Base-by-base conservation (phyloP, 64 coral and sea anemone species). In the Platygyra sinensis region DNA sequence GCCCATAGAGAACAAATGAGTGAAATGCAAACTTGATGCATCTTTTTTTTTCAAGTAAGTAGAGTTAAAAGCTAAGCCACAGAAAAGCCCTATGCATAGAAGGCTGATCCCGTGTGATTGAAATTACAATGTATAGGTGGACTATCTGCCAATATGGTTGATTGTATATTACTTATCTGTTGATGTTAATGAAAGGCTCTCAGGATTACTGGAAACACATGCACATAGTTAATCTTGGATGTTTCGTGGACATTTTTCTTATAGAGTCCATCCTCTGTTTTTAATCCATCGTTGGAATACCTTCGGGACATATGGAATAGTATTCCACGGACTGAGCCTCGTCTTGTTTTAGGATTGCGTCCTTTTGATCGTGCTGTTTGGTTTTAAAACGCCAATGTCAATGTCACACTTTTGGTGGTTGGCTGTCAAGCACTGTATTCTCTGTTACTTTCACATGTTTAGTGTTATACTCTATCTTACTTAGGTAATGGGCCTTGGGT, bases 401-500 rank as follows among this genome's bases (percentile, higher is more conserved):
- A 54, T n/a, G 10, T 52, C 59, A 87, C 29, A 42, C 87, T n/a
- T 38, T 12, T 59, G n/a, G 42, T n/a, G 59, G 29, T n/a, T 64
- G 12, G 19, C 30, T 29, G 10, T 62, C 52, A 60, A 28, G 8
- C 3, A n/a, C 72, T 18, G 8, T 89, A 10, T 46, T n/a, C 87
- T 31, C 5, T 55, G 22, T 57, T 78, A 29, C 80, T 92, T 74
- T 72, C 80, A 27, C 27, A 8, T 83, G 80, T 71, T 71, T 83
- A 29, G 78, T 91, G 75, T 5, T 83, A 38, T 91, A 83, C n/a
- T n/a, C 62, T 91, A 91, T 83, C 79, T 91, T 74, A 73, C 79
- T 60, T n/a, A n/a, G 60, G 67, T 46, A 91, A 91, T 54, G n/a
- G 89, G 89, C 0, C 89, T 91, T 72, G 84, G 89, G 89, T 91